Evolutionary conservation across 2,113 vertebrate genomes (phyloP).

Genomic region (Addax nasomaculatus): DNA sequence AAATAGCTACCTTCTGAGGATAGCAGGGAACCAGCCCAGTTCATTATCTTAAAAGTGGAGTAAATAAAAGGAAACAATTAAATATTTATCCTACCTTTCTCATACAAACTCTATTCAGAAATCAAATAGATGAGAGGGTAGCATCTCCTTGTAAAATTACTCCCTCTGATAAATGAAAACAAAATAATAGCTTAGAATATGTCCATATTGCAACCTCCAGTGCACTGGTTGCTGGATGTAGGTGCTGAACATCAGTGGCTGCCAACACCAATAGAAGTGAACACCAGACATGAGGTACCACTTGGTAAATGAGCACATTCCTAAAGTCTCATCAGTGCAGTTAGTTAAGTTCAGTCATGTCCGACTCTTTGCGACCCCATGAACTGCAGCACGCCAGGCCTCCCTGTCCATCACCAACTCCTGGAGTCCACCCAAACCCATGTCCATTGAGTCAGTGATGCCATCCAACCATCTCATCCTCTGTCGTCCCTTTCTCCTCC

Average conservation of each 20-base stretch:
- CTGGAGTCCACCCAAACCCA: background rate
- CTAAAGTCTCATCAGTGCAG: background rate
- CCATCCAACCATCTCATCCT: background rate
- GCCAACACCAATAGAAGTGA: background rate
- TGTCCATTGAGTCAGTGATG: background rate
- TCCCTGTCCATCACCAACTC: background rate
- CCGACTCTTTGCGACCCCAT: background rate
- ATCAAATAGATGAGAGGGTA: background rate
- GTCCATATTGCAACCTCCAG: background rate
- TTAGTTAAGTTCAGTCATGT: background rate
- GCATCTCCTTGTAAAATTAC: constrained; percentile 16
- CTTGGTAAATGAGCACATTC: background rate
- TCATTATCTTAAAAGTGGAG: constrained; percentile 12
- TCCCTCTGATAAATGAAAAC: background rate
- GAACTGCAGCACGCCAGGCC: background rate
- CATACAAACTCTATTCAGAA: constrained; percentile 13
- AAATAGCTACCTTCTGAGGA: background rate
- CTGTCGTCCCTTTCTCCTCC: background rate
- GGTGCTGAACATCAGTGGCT: background rate
- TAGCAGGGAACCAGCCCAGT: background rate
- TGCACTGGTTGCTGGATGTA: background rate
- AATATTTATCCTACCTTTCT: background rate
- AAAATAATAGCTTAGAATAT: background rate
- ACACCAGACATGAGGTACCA: background rate
- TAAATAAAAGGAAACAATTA: constrained; percentile 19